Evolutionary conservation across 2,113 vertebrate genomes (phyloP).

Genomic region (Sigmodon hispidus): DNA sequence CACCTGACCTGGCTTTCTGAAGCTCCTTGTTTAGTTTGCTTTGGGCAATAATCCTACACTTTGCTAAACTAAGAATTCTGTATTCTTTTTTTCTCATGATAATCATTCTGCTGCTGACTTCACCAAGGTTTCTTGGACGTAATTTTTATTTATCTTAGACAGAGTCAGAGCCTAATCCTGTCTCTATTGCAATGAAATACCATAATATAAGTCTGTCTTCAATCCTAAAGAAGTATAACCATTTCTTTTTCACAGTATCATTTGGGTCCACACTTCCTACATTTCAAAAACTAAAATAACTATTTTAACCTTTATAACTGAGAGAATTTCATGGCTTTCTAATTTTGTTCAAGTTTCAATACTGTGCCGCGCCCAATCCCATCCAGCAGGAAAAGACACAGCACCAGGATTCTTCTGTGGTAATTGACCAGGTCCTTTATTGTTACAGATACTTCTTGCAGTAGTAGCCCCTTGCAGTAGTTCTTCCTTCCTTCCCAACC

Average conservation of each 20-base stretch:
- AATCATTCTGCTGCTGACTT: not conserved
- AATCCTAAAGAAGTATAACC: not conserved
- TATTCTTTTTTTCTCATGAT: not conserved
- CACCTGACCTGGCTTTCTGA: too few species aligned
- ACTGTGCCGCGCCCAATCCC: too few species aligned
- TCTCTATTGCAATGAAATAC: not conserved
- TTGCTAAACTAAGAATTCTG: not conserved
- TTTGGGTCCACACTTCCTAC: not conserved
- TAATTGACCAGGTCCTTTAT: too few species aligned
- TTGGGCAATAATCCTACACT: not conserved
- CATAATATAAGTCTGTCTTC: too few species aligned
- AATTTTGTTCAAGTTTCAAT: too few species aligned
- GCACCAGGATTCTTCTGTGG: too few species aligned
- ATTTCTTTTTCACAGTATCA: not conserved
- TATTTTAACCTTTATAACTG: not conserved
- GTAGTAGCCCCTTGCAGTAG: too few species aligned
- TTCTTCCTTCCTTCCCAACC: too few species aligned
- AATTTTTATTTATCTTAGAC: not conserved
- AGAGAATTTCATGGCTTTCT: too few species aligned
- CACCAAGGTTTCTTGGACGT: not conserved
- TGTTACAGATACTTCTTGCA: too few species aligned
- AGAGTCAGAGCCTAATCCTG: not conserved
- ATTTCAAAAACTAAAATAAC: slow-evolving; percentile 18
- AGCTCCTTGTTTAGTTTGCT: not conserved
- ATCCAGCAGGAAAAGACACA: too few species aligned